Conservation (phyloP, 2,888 invertebrate genomes). For the Macrostomum cliftonense region DNA sequence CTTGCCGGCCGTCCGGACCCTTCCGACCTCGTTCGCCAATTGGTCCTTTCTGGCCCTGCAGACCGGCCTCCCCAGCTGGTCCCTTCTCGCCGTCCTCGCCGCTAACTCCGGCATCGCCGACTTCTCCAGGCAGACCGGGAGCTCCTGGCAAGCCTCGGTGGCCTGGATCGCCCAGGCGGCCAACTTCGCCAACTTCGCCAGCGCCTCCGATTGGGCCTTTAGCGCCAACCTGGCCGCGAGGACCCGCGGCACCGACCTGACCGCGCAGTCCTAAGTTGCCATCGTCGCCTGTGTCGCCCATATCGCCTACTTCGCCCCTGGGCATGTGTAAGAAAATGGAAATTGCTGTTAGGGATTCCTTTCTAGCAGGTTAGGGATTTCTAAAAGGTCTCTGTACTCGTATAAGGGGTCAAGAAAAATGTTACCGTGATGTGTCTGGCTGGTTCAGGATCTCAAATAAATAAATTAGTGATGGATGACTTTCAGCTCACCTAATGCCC, state of each 20-base stretch:
- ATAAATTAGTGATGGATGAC: no score
- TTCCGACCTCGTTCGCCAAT: background rate
- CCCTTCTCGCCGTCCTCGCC: slow-evolving; percentile 13
- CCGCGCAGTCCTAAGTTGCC: background rate
- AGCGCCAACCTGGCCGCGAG: background rate
- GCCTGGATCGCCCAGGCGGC: background rate
- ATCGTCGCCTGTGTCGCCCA: background rate
- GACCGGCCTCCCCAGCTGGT: slow-evolving; percentile 6
- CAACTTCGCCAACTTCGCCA: background rate
- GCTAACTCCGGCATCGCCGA: slow-evolving; percentile 11
- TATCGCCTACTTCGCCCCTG: background rate
- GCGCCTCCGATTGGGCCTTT: background rate
- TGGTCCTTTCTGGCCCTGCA: background rate
- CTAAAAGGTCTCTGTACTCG: no score
- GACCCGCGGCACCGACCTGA: background rate
- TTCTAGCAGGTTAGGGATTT: no score
- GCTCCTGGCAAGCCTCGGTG: background rate
- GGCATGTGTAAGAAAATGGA: no score
- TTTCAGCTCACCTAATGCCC: no score
- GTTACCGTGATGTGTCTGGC: no score
- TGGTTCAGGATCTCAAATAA: no score
- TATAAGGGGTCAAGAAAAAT: no score
- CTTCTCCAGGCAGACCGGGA: background rate
- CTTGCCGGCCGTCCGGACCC: no score
- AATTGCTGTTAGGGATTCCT: no score